Evolutionary conservation across 2,113 vertebrate species (phyloP).

Genomic region (Brachionichthys hirsutus): DNA sequence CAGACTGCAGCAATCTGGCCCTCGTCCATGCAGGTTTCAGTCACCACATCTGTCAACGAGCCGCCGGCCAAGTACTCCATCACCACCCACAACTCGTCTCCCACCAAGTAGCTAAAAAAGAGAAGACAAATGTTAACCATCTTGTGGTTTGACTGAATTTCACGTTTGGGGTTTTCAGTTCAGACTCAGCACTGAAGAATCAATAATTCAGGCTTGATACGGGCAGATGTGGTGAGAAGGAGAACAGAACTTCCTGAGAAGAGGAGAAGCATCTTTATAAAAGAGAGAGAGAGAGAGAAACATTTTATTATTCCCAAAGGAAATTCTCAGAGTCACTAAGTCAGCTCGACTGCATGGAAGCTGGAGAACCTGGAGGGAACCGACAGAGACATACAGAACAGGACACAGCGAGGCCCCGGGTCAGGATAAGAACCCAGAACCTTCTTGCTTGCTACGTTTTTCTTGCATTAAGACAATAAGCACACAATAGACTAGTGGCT

Average conservation of each 20-base stretch:
- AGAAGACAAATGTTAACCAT: not conserved
- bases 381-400: no score
- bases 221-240: not conserved
- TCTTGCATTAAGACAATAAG: no score
- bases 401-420: no score
- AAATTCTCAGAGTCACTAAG: no score
- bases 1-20: constrained; percentile 98
- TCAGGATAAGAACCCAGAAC: no score
- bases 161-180: not conserved
- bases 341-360: no score
- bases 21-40: constrained; percentile 98
- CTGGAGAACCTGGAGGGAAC: no score
- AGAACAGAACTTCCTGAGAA: not conserved
- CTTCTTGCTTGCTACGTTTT: no score
- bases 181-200: not conserved
- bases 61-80: constrained; percentile 99
- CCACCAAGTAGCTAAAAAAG: constrained; percentile 91
- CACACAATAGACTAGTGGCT: no score
- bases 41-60: constrained; percentile 96
- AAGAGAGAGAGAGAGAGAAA: not conserved
- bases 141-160: not conserved
- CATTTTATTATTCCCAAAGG: no score
- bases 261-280: not conserved
- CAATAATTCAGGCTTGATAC: not conserved
- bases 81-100: constrained; percentile 98